Conservation (phyloP, 2,888 invertebrate genomes). For the Eilema griseolum region DNA sequence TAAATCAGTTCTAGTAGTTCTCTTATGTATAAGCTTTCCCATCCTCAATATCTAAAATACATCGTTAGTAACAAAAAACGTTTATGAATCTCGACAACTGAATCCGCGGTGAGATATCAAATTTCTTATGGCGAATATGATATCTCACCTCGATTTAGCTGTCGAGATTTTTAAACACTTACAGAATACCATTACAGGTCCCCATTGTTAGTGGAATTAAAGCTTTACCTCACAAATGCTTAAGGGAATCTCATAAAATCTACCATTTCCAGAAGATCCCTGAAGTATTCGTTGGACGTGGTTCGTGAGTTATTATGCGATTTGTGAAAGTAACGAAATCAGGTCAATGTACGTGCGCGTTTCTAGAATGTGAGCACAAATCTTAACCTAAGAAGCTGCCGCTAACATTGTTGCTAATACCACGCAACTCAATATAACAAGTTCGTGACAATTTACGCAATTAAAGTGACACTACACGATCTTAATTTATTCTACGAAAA, state of each 20-base stretch:
- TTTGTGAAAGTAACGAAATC: slow-evolving; percentile 11
- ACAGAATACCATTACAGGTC: not conserved
- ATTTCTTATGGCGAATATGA: too few relatives aligned
- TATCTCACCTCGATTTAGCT: too few relatives aligned
- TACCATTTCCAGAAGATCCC: not conserved
- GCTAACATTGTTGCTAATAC: slow-evolving; percentile 4
- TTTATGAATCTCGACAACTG: too few relatives aligned
- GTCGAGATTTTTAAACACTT: too few relatives aligned
- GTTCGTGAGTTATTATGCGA: not conserved
- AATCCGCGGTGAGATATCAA: too few relatives aligned
- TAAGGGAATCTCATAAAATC: not conserved
- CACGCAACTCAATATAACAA: not conserved
- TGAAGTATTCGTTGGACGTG: not conserved
- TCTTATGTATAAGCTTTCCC: too few relatives aligned
- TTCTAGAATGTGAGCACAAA: not conserved
- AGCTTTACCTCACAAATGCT: not conserved
- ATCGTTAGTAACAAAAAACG: too few relatives aligned
- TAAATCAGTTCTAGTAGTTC: too few relatives aligned
- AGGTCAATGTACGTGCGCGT: not conserved
- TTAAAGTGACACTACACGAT: not conserved
- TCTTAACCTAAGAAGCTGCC: not conserved
- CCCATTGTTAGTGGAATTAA: not conserved
- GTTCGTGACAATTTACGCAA: slow-evolving; percentile 1
- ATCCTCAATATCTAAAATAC: too few relatives aligned
- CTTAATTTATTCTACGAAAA: not conserved